phyloP scores from a whole-genome alignment of 2,888 invertebrate species.

The Synergus itoensis region DNA sequence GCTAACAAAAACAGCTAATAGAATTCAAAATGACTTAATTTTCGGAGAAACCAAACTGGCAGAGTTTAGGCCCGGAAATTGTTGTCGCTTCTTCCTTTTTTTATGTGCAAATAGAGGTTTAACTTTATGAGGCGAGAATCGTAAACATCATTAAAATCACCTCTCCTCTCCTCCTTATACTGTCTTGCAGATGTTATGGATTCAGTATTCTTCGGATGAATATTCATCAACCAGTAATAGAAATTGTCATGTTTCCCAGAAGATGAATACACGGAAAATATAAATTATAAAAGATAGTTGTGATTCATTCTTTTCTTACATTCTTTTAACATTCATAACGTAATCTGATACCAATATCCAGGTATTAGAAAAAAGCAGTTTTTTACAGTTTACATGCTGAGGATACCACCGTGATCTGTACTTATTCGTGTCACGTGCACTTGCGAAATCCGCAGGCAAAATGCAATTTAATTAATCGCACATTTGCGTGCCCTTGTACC shows the following conservation, averaged over 20 bases:
- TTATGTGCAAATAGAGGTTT: not conserved
- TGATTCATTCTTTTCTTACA: not conserved
- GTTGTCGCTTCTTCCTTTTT: not conserved
- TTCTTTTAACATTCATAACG: not conserved
- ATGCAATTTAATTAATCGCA: conserved; percentile 7
- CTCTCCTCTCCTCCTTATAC: not conserved
- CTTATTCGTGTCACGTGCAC: conserved; percentile 7
- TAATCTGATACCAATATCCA: not conserved
- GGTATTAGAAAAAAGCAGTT: not conserved
- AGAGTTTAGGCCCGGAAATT: not conserved
- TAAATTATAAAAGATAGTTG: not conserved
- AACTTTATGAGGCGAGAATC: not conserved
- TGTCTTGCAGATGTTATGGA: not conserved
- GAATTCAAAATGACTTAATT: too few species aligned
- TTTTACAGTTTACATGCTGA: not conserved
- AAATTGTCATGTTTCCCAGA: too few species aligned
- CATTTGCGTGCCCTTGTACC: conserved; percentile 6
- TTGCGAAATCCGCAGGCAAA: conserved; percentile 2
- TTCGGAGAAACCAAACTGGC: not conserved
- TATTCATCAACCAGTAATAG: not conserved
- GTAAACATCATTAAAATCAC: not conserved
- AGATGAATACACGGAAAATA: too few species aligned
- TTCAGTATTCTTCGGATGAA: not conserved
- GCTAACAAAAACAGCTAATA: too few species aligned
- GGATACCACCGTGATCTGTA: conserved; percentile 1